Evolutionary conservation across 2,888 invertebrate genomes (phyloP).

Genomic region (Scaptomyza tumidula): DNA sequence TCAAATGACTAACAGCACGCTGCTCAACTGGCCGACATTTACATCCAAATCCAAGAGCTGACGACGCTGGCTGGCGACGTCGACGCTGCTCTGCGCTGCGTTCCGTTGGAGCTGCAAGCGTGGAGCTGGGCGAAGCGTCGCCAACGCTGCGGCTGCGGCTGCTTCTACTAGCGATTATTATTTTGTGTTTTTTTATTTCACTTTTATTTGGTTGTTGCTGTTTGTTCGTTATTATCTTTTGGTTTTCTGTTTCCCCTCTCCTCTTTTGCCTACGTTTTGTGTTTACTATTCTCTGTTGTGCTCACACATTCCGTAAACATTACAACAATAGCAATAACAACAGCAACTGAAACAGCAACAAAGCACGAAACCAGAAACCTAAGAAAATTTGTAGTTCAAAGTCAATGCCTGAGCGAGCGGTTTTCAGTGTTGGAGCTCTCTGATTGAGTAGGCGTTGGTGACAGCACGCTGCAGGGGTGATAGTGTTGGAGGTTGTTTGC

Average conservation of each 20-base stretch:
- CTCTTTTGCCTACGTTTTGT: background rate
- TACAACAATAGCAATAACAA: constrained; percentile 42
- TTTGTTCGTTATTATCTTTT: constrained; percentile 55
- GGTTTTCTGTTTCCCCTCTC: constrained; percentile 14
- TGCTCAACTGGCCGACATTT: constrained; percentile 70
- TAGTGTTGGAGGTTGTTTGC: background rate
- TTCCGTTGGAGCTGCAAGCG: constrained; percentile 27
- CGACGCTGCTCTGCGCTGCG: constrained; percentile 14
- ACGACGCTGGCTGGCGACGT: constrained; percentile 17
- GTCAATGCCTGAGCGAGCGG: constrained; percentile 67
- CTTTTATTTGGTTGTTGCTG: constrained; percentile 53
- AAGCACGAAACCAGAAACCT: constrained; percentile 19
- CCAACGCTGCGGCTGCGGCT: constrained; percentile 9
- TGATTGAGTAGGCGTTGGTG: constrained; percentile 39
- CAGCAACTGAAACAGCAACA: background rate
- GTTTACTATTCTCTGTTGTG: constrained; percentile 73
- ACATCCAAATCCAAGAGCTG: constrained; percentile 64
- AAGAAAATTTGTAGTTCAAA: constrained; percentile 70
- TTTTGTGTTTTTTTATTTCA: constrained; percentile 23
- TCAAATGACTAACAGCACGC: constrained; percentile 76
- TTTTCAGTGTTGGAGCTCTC: constrained; percentile 7
- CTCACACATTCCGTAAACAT: constrained; percentile 79
- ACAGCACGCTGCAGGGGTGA: background rate
- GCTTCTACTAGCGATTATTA: constrained; percentile 49
- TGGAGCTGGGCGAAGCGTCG: constrained; percentile 17